A percentile compares a stretch with the other conserved stretches of the same genome.
phyloP scores from a whole-genome alignment of 2,888 invertebrate species.

The Heliconius ethilla region DNA sequence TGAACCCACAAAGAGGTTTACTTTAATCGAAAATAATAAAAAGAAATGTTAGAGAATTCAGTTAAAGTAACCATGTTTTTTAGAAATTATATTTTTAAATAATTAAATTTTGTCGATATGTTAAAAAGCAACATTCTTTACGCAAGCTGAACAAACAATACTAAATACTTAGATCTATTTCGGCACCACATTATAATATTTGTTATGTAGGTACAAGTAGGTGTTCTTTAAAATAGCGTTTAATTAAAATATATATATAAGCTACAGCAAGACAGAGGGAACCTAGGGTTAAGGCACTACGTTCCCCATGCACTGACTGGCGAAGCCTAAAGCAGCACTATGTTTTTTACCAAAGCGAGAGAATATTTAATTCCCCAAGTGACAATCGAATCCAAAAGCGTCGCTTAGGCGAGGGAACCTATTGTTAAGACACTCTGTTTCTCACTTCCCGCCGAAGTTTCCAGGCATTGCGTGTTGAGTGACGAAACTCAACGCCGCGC shows the following conservation, averaged over 20 bases:
- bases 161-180: neutral
- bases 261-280: neutral
- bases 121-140: neutral
- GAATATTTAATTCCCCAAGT: too few species aligned
- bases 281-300: neutral
- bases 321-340: neutral
- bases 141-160: neutral
- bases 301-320: neutral
- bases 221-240: too few species aligned
- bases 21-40: too few species aligned
- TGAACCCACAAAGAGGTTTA: neutral
- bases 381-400: too few species aligned
- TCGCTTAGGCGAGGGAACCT: too few species aligned
- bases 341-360: too few species aligned
- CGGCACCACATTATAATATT: neutral
- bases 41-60: neutral
- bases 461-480: too few species aligned
- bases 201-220: neutral
- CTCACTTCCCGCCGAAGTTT: neutral
- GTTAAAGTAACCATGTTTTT: neutral
- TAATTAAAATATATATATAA: neutral
- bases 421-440: neutral
- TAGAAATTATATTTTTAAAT: neutral
- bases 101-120: neutral
- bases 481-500: too few species aligned